A percentile compares a stretch with the other conserved stretches of the same genome.
Evolutionary conservation across 2,113 vertebrate genomes (phyloP).

Genomic region (Peromyscus maniculatus): DNA sequence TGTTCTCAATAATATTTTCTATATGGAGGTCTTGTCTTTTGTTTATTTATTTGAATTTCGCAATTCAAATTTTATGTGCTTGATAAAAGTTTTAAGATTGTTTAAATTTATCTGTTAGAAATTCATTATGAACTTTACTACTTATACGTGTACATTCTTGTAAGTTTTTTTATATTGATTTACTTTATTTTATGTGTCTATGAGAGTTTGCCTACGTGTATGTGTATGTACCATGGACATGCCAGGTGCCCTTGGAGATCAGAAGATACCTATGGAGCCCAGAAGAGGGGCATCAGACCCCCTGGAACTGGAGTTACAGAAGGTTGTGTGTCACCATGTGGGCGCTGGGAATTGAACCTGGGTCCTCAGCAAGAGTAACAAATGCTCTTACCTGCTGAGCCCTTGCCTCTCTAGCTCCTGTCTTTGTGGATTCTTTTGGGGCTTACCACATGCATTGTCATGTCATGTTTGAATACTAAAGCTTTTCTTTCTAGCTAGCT

Average conservation of each 20-base stretch:
- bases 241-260: not conserved
- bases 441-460: not conserved
- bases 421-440: not conserved
- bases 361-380: not conserved
- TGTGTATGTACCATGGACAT: too few relatives aligned
- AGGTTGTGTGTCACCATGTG: not conserved
- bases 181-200: not conserved
- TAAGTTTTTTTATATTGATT: not conserved
- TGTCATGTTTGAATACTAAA: not conserved
- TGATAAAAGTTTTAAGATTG: not conserved
- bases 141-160: not conserved
- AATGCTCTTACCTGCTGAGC: not conserved
- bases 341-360: not conserved
- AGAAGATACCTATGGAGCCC: not conserved
- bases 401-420: too few relatives aligned
- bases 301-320: not conserved
- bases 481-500: not conserved
- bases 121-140: not conserved
- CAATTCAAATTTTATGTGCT: not conserved
- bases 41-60: not conserved
- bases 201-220: not conserved
- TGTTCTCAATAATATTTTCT: conserved; percentile 6
- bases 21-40: not conserved
- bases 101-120: not conserved
- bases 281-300: not conserved